Base-by-base conservation (phyloP, 1,140 invertebrate species). In the Wiebesia pumilae region DNA sequence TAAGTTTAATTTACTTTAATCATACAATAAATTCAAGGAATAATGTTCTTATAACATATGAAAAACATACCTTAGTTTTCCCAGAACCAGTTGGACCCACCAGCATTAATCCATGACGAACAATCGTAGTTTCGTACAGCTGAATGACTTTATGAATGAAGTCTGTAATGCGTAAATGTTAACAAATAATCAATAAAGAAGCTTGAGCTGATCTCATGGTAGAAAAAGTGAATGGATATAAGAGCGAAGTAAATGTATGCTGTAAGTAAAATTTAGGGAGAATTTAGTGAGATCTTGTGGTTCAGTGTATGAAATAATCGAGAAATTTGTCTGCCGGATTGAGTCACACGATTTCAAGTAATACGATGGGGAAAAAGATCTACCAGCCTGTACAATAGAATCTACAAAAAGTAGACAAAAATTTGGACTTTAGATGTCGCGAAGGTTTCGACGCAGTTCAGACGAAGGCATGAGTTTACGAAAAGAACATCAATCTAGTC, bases 61-160 rank as follows among this genome's bases (percentile, higher is more conserved):
- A 62, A 79, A 24, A 69, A 12, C 82, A 91, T 89, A 96, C 96
- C 93, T 95, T 96, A 3, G 96, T 96, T 90, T 97, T 97, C 0
- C 96, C 96, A 6, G 96, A 95, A 51, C 96, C 96, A 0, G 97
- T 96, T 30, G 96, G 95, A 30, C 97, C 97, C 1, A 97, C 97
- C 69, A 98, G 92, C 97, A 98, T 97, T 85, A 97, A 95, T 24
- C 97, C 97, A 90, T 97, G 97, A 85, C 97, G 92, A 27, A 97
- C 97, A 33, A 97, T 95, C 84, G 97, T 97, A 83, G 97, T 97
- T 91, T 97, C 97, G 89, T 97, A 97, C 58, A 97, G 93, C 91
- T 97, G 96, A 67, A 97, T 95, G 1, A 96, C 95, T 94, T 97
- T 97, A 89, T 95, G 95, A 67, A 97, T 94, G 91, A 97, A 97